Base-by-base conservation (phyloP, 2,113 vertebrate genomes). In the Neotoma lepida region DNA sequence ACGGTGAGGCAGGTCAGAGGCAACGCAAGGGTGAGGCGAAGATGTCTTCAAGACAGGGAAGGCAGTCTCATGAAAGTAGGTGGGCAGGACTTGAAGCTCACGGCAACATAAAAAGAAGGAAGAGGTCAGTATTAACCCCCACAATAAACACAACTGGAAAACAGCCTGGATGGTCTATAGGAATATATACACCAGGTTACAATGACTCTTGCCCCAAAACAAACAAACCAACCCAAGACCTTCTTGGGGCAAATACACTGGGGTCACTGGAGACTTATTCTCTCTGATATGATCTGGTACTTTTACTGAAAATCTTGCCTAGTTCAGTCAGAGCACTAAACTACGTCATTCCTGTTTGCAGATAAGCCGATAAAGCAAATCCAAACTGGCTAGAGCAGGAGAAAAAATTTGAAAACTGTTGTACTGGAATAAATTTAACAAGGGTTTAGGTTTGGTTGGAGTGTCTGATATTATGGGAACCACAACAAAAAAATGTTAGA, bases 291-390 rank as follows among this genome's bases (percentile, higher is more conserved):
- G 2, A 97, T 96, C 96, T 90, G 54, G 78, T 33, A n/a, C 89
- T 90, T 95, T 56, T 4, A 80, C 88, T 73, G 74, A 88, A 81
- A 96, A 58, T 63, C 82, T 86, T 64, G 81, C 93, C 91, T 86
- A 49, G 51, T 81, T 63, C 51, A 54, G 86, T 73, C 77, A 26
- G 49, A 85, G 89, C 73, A 91, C n/a, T 77, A 54, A 46, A 30
- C 71, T 73, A 64, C 20, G 58, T 96, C 93, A 95, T 26, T 94
- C 91, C 71, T 88, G 90, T 87, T 44, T 66, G 41, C 76, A 95
- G 91, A 97, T 81, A 87, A 94, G 54, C 78, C 64, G 85, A 88
- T 73, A 87, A 85, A 93, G 63, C 90, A 91, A 95, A 97, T 89
- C 77, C 93, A 93, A 93, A 91, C 28, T n/a, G 88, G 61, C 51